These are phyloP conservation scores for Goniozus legneri DNA, from an alignment of 1,140 invertebrate species.

Conservation along the genomic window DNA sequence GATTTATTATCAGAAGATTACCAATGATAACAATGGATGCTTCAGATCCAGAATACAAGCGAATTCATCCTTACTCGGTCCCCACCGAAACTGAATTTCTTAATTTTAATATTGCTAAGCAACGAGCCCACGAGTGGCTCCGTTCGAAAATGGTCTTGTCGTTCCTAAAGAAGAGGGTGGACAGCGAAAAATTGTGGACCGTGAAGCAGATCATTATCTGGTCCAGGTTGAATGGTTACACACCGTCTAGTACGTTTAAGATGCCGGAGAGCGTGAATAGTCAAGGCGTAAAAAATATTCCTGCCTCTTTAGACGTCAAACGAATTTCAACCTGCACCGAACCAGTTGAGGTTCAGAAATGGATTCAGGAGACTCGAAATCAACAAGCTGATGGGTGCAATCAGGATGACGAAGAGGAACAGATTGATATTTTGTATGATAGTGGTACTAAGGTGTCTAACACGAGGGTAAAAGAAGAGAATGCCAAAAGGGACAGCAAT, in stretches of 20 bases:
- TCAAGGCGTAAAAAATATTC: slow-evolving; percentile 17
- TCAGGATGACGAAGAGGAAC: slow-evolving; percentile 12
- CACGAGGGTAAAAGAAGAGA: slow-evolving; percentile 1
- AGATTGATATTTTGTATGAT: slow-evolving; percentile 29
- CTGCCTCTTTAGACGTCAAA: slow-evolving; percentile 8
- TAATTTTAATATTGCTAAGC: slow-evolving; percentile 54
- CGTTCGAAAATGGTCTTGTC: slow-evolving; percentile 45
- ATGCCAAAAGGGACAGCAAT: slow-evolving; percentile 7
- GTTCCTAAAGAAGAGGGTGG: slow-evolving; percentile 34
- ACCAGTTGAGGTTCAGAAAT: slow-evolving; percentile 24
- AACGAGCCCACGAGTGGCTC: slow-evolving; percentile 55
- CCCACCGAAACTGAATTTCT: slow-evolving; percentile 48
- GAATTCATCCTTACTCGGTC: slow-evolving; percentile 53
- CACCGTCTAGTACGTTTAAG: slow-evolving; percentile 20
- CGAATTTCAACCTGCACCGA: slow-evolving; percentile 21
- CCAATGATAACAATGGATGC: slow-evolving; percentile 43
- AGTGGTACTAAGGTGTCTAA: background rate
- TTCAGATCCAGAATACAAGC: slow-evolving; percentile 41
- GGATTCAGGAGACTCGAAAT: slow-evolving; percentile 27
- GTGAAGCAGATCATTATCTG: slow-evolving; percentile 55
- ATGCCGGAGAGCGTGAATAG: slow-evolving; percentile 9
- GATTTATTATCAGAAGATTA: slow-evolving; percentile 39
- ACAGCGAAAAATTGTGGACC: slow-evolving; percentile 48
- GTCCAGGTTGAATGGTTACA: slow-evolving; percentile 54
- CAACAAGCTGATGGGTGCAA: slow-evolving; percentile 7